Evolutionary conservation across 2,888 invertebrate genomes (phyloP).

Genomic region (Heliconius aoede): DNA sequence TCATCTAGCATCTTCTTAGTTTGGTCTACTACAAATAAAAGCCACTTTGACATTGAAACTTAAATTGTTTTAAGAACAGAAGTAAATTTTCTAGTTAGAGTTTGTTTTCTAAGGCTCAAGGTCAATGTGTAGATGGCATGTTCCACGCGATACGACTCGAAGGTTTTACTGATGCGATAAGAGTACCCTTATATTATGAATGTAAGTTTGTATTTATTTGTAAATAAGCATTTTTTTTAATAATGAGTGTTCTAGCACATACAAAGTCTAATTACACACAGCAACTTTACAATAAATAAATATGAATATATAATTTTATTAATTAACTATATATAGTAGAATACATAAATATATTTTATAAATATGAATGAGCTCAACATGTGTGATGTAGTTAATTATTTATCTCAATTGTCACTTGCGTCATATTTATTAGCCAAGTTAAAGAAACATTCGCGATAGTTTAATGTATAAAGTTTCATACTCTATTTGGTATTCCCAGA

Average conservation of each 20-base stretch:
- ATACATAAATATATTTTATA: too few relatives aligned
- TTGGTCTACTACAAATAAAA: too few relatives aligned
- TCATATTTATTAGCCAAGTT: constrained; percentile 3
- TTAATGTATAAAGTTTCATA: constrained; percentile 21
- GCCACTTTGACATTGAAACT: background rate
- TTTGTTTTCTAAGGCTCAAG: constrained; percentile 29
- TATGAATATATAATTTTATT: too few relatives aligned
- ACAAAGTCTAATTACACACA: too few relatives aligned
- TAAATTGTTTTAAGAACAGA: background rate
- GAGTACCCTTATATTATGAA: constrained; percentile 30
- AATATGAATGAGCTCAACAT: background rate
- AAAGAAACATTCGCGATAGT: background rate
- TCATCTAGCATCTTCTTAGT: too few relatives aligned
- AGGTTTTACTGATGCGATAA: constrained; percentile 39
- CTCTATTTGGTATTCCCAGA: constrained; percentile 18
- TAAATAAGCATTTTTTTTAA: background rate
- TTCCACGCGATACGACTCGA: constrained; percentile 42
- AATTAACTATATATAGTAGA: too few relatives aligned
- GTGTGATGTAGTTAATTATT: background rate
- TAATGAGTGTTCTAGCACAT: background rate
- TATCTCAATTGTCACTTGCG: constrained; percentile 20
- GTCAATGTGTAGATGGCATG: constrained; percentile 42
- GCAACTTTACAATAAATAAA: too few relatives aligned
- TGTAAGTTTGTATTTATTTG: constrained; percentile 14
- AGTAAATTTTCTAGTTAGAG: background rate